Conservation (phyloP, 2,113 vertebrate species). For the Grus americana region DNA sequence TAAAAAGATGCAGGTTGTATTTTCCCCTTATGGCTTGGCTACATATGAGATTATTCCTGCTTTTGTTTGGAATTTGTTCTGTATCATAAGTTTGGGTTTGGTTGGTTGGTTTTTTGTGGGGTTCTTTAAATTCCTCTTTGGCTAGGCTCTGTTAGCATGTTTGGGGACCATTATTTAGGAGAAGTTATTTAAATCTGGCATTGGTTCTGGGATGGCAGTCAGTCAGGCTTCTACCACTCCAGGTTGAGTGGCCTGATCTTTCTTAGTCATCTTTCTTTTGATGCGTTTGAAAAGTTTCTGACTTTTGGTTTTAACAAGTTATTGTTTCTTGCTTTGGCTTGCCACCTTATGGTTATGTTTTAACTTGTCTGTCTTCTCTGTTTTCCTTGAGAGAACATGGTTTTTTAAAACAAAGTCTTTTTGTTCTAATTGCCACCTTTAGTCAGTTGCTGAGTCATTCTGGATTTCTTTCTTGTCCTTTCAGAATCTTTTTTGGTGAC, state of each 20-base stretch:
- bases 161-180: background rate
- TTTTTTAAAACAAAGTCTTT: background rate
- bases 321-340: conserved; percentile 7
- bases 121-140: background rate
- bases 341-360: background rate
- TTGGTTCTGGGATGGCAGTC: background rate
- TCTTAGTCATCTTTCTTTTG: background rate
- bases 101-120: background rate
- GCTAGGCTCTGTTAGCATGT: background rate
- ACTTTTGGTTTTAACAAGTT: background rate
- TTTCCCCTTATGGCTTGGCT: background rate
- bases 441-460: background rate
- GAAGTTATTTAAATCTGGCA: background rate
- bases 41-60: background rate
- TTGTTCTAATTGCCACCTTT: background rate
- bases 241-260: background rate
- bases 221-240: background rate
- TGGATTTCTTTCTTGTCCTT: background rate
- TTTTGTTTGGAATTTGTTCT: background rate
- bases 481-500: background rate
- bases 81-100: background rate
- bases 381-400: background rate
- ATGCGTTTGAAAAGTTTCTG: background rate
- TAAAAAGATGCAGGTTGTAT: background rate
- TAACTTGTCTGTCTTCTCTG: background rate